Percentiles rank a stretch among this genome's conserved stretches.
phyloP scores from a whole-genome alignment of 2,797 vertebrate species.

The Argentina silus region DNA sequence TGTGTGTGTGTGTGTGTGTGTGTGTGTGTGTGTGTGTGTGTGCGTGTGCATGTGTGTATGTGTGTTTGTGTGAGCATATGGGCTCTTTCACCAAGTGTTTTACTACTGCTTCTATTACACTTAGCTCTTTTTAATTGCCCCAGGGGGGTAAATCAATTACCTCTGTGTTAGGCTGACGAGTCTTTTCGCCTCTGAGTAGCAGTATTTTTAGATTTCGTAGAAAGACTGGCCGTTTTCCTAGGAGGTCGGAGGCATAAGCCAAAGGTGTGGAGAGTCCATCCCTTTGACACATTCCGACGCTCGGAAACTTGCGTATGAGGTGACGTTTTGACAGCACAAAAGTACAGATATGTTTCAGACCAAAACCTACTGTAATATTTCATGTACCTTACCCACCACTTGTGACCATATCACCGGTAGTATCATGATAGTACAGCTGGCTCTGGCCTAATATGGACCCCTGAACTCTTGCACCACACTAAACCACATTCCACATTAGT shows the following conservation, averaged over 20 bases:
- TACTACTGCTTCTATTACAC: neutral
- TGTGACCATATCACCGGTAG: too few species aligned
- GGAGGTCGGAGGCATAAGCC: too few species aligned
- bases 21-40: constrained; percentile 9
- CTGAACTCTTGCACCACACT: too few species aligned
- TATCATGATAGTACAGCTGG: too few species aligned
- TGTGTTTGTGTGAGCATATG: neutral
- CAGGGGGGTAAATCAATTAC: neutral
- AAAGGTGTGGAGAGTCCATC: neutral
- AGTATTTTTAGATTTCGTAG: too few species aligned
- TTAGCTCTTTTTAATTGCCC: neutral
- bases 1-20: neutral
- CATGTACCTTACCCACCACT: neutral
- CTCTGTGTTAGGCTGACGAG: neutral
- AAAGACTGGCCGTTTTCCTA: too few species aligned
- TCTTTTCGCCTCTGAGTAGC: neutral
- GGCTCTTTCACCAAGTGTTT: neutral
- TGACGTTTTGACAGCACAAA: neutral
- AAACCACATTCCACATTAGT: too few species aligned
- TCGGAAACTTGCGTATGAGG: too few species aligned
- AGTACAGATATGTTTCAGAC: neutral
- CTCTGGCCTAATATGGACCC: too few species aligned
- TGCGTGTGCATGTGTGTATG: constrained; percentile 7
- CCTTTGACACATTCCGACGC: neutral
- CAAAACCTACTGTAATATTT: neutral